A percentile compares a stretch with the other conserved stretches of the same genome.
phyloP scores from a whole-genome alignment of 2,888 invertebrate genomes.

The Heliconius cydno region DNA sequence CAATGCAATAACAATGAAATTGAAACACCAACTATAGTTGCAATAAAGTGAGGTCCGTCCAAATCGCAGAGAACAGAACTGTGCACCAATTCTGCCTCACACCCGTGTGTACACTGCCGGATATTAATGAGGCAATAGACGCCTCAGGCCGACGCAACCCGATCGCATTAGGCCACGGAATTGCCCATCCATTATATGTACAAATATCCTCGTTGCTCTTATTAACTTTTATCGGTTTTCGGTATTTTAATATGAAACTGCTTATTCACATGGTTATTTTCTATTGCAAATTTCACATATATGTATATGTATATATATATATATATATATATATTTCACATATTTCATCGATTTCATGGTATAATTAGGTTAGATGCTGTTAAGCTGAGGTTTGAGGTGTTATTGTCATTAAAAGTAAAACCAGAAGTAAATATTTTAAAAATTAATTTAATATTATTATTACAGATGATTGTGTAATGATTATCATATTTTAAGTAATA shows the following conservation, averaged over 20 bases:
- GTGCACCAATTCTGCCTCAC: constrained; percentile 20
- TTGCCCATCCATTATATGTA: constrained; percentile 59
- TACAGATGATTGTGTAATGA: too few relatives aligned
- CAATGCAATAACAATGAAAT: constrained; percentile 14
- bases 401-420: too few relatives aligned
- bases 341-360: too few relatives aligned
- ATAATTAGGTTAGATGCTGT: too few relatives aligned
- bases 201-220: constrained; percentile 53
- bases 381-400: too few relatives aligned
- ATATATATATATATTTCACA: too few relatives aligned
- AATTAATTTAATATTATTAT: too few relatives aligned
- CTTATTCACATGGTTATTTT: neutral
- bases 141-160: constrained; percentile 58
- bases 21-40: constrained; percentile 19
- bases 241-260: constrained; percentile 22
- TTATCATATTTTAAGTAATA: too few relatives aligned
- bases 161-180: constrained; percentile 56
- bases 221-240: constrained; percentile 35
- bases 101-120: constrained; percentile 57
- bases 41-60: constrained; percentile 21
- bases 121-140: constrained; percentile 75
- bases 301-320: too few relatives aligned
- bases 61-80: constrained; percentile 9
- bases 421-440: too few relatives aligned
- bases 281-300: neutral